Evolutionary conservation across 1,140 invertebrate species (phyloP).

Genomic region (Paramacrobiotus metropolitanus): DNA sequence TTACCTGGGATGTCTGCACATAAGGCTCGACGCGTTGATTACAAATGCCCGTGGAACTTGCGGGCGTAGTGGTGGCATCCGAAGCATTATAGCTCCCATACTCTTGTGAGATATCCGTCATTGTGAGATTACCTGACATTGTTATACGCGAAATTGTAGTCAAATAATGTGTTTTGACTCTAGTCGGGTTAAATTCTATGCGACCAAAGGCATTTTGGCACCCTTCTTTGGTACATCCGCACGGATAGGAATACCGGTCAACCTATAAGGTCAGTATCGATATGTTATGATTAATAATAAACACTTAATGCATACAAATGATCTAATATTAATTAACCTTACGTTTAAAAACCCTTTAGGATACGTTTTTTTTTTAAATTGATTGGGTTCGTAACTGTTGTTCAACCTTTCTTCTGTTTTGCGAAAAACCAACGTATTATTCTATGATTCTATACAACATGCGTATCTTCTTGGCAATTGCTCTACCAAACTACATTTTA

Average conservation of each 20-base stretch:
- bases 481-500: no score
- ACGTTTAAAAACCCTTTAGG: neutral
- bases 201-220: slow-evolving; percentile 75
- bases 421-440: neutral
- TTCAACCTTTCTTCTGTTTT: neutral
- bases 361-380: neutral
- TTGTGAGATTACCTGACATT: neutral
- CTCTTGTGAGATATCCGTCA: neutral
- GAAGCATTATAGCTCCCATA: neutral
- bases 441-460: neutral
- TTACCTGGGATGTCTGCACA: no score
- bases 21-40: neutral
- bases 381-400: neutral
- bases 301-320: neutral
- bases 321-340: neutral
- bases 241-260: slow-evolving; percentile 80
- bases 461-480: no score
- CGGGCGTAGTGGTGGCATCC: neutral
- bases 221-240: slow-evolving; percentile 75
- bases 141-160: slow-evolving; percentile 73
- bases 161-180: slow-evolving; percentile 88
- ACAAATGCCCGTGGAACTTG: neutral
- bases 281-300: no score
- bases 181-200: slow-evolving; percentile 81
- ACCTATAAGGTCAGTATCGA: slow-evolving; percentile 39